Conservation (phyloP, 2,113 vertebrate genomes). For the Plotosus lineatus region DNA sequence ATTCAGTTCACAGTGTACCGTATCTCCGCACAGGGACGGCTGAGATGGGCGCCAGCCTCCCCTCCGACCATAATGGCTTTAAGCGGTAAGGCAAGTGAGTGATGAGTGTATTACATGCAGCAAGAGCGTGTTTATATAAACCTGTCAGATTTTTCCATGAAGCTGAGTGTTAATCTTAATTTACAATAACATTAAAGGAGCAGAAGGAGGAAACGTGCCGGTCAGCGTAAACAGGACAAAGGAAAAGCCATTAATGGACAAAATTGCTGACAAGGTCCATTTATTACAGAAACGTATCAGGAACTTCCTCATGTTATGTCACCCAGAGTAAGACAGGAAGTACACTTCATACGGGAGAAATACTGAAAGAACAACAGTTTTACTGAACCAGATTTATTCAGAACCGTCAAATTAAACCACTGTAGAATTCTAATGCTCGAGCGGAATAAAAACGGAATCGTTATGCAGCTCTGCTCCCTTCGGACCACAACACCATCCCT, state of each 20-base stretch:
- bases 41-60: too few species aligned
- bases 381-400: background rate
- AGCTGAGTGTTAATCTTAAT: background rate
- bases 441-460: background rate
- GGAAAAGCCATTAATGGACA: slow-evolving; percentile 7
- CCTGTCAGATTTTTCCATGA: background rate
- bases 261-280: slow-evolving; percentile 8
- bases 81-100: too few species aligned
- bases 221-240: slow-evolving; percentile 1
- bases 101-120: too few species aligned
- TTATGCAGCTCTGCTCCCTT: background rate
- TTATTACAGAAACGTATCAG: slow-evolving; percentile 26
- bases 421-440: background rate
- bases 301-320: slow-evolving; percentile 9
- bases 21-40: too few species aligned
- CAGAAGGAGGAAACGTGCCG: slow-evolving; percentile 8
- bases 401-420: background rate
- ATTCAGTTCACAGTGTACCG: too few species aligned
- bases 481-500: background rate
- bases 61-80: too few species aligned
- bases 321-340: background rate
- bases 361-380: background rate
- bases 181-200: background rate
- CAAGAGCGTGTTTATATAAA: background rate
- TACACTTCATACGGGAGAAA: background rate